These are phyloP conservation scores for Cryptocheilus praepositus DNA, from an alignment of 2,888 invertebrate species.

Conservation along the genomic window DNA sequence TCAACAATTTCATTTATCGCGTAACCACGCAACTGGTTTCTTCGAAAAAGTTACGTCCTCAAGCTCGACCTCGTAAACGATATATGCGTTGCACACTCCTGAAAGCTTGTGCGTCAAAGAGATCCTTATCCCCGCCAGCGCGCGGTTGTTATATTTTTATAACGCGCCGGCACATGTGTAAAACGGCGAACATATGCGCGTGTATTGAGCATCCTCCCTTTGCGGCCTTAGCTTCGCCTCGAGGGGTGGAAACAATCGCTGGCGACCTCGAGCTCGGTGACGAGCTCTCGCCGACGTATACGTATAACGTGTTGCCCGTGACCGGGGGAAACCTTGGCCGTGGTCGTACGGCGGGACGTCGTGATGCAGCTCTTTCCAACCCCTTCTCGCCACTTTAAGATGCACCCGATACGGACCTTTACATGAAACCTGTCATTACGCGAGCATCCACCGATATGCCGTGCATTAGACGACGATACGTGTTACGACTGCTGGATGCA, in stretches of 20 bases:
- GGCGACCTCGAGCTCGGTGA: constrained; percentile 32
- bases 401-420: too few species aligned
- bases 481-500: too few species aligned
- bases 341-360: constrained; percentile 61
- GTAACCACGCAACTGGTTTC: too few species aligned
- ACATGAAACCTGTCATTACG: too few species aligned
- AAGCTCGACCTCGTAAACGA: too few species aligned
- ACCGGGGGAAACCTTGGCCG: constrained; percentile 72
- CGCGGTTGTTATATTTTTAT: constrained; percentile 8
- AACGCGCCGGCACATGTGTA: constrained; percentile 1
- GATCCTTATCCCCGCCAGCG: constrained; percentile 2
- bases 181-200: neutral
- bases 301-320: constrained; percentile 69
- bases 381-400: constrained; percentile 18
- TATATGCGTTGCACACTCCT: too few species aligned
- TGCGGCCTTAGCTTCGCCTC: neutral
- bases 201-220: constrained; percentile 10
- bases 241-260: constrained; percentile 13
- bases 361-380: constrained; percentile 64
- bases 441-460: too few species aligned
- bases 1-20: too few species aligned
- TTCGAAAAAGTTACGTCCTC: too few species aligned
- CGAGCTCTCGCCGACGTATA: constrained; percentile 21
- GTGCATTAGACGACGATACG: too few species aligned
- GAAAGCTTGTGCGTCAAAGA: constrained; percentile 6